These are phyloP conservation scores for Machimus atricapillus DNA, from an alignment of 2,888 invertebrate genomes.

Conservation along the genomic window DNA sequence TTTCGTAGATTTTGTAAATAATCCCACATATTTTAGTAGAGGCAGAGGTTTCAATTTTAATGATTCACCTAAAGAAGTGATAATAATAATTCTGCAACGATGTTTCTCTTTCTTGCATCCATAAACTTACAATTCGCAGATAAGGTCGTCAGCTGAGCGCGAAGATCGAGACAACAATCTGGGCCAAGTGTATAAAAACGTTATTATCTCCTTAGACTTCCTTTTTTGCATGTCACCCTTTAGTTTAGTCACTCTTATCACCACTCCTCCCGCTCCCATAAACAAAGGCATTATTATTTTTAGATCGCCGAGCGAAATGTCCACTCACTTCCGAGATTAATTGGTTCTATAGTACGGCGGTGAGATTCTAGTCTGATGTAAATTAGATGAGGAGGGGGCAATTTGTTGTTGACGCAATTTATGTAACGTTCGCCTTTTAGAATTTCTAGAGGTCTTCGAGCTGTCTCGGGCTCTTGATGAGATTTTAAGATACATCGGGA, in stretches of 20 bases:
- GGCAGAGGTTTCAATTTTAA: slow-evolving; percentile 23
- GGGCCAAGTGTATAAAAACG: not conserved
- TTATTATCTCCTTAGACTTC: not conserved
- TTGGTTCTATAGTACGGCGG: not conserved
- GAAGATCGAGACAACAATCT: not conserved
- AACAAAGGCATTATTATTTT: not conserved
- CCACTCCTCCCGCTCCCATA: not conserved
- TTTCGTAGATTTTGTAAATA: not conserved
- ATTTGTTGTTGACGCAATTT: not conserved
- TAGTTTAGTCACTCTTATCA: not conserved
- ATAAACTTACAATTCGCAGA: not conserved
- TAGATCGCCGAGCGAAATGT: not conserved
- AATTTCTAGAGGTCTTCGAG: not conserved
- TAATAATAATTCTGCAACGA: not conserved
- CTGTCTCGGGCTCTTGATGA: not conserved
- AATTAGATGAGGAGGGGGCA: not conserved
- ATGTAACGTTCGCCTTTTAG: not conserved
- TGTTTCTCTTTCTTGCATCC: not conserved
- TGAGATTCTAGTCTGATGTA: not conserved
- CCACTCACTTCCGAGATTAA: not conserved
- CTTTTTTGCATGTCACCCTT: not conserved
- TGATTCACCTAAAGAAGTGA: not conserved
- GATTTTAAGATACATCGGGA: not conserved
- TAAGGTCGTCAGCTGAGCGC: not conserved
- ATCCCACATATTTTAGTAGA: not conserved